A percentile compares a stretch with the other conserved stretches of the same genome.
These are phyloP conservation scores for Clarias fuscus DNA, from an alignment of 2,797 vertebrate species.

Conservation along the genomic window DNA sequence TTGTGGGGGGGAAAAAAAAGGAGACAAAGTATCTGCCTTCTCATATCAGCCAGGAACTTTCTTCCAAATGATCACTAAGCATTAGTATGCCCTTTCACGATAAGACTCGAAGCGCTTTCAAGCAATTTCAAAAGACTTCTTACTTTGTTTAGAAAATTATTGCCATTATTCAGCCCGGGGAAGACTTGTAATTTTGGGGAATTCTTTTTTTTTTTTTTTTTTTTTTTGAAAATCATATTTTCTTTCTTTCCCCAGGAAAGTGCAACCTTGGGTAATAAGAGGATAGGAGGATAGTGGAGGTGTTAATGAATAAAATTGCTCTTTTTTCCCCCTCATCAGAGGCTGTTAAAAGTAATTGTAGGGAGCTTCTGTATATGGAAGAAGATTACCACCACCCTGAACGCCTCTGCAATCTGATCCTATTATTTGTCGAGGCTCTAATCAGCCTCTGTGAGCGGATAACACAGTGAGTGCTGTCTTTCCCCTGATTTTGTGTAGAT, in stretches of 20 bases:
- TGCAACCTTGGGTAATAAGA: conserved; percentile 38
- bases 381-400: conserved; percentile 66
- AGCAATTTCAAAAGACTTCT: conserved; percentile 11
- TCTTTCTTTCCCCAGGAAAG: conserved; percentile 27
- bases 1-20: not conserved
- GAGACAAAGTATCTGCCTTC: not conserved
- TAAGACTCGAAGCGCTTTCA: conserved; percentile 1
- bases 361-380: conserved; percentile 67
- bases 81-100: not conserved
- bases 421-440: conserved; percentile 69
- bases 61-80: conserved; percentile 19
- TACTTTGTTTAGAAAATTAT: conserved; percentile 31
- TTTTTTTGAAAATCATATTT: conserved; percentile 16
- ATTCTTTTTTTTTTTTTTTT: not conserved
- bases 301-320: conserved; percentile 67
- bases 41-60: conserved; percentile 13
- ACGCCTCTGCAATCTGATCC: conserved; percentile 69
- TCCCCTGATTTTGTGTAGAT: conserved; percentile 28
- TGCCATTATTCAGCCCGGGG: conserved; percentile 40
- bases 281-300: conserved; percentile 46
- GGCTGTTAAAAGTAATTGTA: conserved; percentile 66
- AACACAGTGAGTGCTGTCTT: conserved; percentile 25
- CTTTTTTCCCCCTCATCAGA: conserved; percentile 59
- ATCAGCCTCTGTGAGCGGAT: conserved; percentile 69
- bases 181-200: conserved; percentile 46